Percentiles rank a stretch among this genome's conserved stretches.
phyloP scores from a whole-genome alignment of 2,888 invertebrate genomes.

The Adelognathus sp. region DNA sequence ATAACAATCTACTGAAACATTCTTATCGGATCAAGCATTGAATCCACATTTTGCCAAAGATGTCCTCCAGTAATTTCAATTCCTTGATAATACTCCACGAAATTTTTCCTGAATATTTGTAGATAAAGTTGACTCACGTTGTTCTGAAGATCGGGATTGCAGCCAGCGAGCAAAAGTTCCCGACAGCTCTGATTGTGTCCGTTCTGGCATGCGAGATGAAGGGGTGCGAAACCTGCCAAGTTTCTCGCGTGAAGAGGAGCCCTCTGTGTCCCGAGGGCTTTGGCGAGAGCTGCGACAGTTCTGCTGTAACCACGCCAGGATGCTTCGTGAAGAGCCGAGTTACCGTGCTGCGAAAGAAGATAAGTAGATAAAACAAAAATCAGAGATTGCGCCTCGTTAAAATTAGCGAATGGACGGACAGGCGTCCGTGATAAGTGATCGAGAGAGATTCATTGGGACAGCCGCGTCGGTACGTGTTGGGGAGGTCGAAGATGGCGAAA shows the following conservation, averaged over 20 bases:
- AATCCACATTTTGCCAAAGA: too few relatives aligned
- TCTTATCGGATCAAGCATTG: too few relatives aligned
- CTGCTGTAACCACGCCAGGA: constrained; percentile 97
- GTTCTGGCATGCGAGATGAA: constrained; percentile 97
- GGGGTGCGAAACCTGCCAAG: constrained; percentile 94
- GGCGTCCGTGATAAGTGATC: not conserved
- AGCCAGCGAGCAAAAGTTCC: constrained; percentile 93
- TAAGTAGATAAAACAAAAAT: not conserved
- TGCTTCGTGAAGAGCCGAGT: constrained; percentile 96
- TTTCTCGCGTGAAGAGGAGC: constrained; percentile 87
- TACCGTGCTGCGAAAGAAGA: constrained; percentile 89
- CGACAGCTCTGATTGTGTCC: constrained; percentile 97
- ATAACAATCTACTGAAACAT: too few relatives aligned
- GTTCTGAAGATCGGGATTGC: constrained; percentile 94
- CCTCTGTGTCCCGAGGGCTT: constrained; percentile 85
- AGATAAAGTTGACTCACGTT: constrained; percentile 85
- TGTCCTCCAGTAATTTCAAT: too few relatives aligned
- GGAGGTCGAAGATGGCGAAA: not conserved
- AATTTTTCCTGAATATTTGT: not conserved
- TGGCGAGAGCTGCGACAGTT: constrained; percentile 89
- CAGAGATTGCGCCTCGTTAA: constrained; percentile 17
- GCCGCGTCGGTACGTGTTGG: not conserved
- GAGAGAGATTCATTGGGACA: not conserved
- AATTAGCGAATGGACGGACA: not conserved
- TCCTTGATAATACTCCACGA: too few relatives aligned